A percentile compares a stretch with the other conserved stretches of the same genome.
These are phyloP conservation scores for Leptobrachium leishanense DNA, from an alignment of 2,113 vertebrate species.

Conservation along the genomic window DNA sequence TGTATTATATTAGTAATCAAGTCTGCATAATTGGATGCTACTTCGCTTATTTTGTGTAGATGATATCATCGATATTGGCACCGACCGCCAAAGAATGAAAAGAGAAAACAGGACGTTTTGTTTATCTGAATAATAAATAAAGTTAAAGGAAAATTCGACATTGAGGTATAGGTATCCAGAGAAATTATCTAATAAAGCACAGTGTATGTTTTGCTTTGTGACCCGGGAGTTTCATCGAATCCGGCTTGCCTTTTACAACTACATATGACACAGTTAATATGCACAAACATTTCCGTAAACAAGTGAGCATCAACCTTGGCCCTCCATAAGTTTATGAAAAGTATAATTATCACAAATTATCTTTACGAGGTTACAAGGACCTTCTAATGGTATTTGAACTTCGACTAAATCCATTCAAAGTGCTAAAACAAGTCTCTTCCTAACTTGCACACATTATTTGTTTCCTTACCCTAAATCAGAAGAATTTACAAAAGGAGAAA, in stretches of 20 bases:
- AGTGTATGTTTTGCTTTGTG: slow-evolving; percentile 63
- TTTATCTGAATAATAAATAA: slow-evolving; percentile 50
- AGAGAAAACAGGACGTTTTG: slow-evolving; percentile 24
- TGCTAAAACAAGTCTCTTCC: too few species aligned
- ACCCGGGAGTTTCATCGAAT: slow-evolving; percentile 66
- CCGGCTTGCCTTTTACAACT: slow-evolving; percentile 57
- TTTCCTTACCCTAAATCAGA: too few species aligned
- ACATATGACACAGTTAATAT: slow-evolving; percentile 62
- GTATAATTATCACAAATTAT: too few species aligned
- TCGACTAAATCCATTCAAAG: too few species aligned
- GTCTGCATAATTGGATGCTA: slow-evolving; percentile 32
- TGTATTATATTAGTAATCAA: slow-evolving; percentile 43
- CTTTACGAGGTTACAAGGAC: too few species aligned
- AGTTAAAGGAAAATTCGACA: slow-evolving; percentile 58
- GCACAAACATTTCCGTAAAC: slow-evolving; percentile 55
- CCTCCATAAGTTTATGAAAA: too few species aligned
- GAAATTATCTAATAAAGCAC: slow-evolving; percentile 64
- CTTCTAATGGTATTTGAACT: too few species aligned
- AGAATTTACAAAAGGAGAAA: too few species aligned
- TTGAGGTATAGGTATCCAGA: slow-evolving; percentile 59
- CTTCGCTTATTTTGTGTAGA: slow-evolving; percentile 4
- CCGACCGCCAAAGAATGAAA: slow-evolving; percentile 13
- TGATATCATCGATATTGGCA: slow-evolving; percentile 11
- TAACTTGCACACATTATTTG: too few species aligned
- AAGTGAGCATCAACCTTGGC: slow-evolving; percentile 41